Evolutionary conservation across 2,888 invertebrate species (phyloP).

Genomic region (Sphinx pinastri): DNA sequence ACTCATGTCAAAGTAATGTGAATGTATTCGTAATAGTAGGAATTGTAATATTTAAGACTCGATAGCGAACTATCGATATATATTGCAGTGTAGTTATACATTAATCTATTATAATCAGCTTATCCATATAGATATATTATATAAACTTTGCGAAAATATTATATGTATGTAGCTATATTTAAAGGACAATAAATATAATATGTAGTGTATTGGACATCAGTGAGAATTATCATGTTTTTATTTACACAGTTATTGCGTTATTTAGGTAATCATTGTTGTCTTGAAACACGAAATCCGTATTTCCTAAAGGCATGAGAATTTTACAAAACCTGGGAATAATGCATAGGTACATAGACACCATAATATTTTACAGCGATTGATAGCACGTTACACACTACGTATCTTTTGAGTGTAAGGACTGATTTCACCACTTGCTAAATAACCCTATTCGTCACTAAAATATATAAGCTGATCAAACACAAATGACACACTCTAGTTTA

Average conservation of each 20-base stretch:
- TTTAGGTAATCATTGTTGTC: not conserved
- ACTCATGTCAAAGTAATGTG: conserved; percentile 23
- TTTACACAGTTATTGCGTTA: not conserved
- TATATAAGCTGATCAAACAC: no score
- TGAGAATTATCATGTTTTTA: conserved; percentile 76
- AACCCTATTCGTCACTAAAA: no score
- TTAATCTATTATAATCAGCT: conserved; percentile 4
- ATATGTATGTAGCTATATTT: not conserved
- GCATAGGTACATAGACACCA: no score
- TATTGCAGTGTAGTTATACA: not conserved
- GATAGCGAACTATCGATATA: not conserved
- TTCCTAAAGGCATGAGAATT: no score
- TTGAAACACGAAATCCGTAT: no score
- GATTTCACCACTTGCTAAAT: no score
- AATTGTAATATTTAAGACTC: not conserved
- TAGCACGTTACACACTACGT: no score
- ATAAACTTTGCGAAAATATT: not conserved
- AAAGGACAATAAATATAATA: conserved; percentile 19
- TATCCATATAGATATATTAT: not conserved
- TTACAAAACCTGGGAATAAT: no score
- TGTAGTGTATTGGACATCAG: conserved; percentile 67
- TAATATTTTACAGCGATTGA: no score
- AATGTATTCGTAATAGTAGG: conserved; percentile 1
- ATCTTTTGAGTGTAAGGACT: no score
- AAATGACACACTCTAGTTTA: no score